Evolutionary conservation across 2,113 vertebrate species (phyloP).

Genomic region (Phasianus colchicus): DNA sequence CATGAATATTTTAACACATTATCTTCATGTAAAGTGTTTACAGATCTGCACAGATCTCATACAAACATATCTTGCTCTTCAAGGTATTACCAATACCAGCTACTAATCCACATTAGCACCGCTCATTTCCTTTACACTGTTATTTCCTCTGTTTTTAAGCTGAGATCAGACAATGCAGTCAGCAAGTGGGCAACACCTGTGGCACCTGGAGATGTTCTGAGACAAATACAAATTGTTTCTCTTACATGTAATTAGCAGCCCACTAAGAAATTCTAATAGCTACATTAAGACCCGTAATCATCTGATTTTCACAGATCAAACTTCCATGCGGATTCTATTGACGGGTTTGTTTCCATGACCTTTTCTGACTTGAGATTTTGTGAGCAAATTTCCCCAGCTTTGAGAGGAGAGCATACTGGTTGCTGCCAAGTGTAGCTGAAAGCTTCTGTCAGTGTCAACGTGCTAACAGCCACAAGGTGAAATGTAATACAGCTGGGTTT

Average conservation of each 20-base stretch:
- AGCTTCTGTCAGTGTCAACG: slow-evolving; percentile 12
- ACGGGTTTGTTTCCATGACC: background rate
- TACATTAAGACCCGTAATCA: background rate
- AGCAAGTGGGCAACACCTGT: background rate
- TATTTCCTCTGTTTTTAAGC: background rate
- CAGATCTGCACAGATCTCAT: background rate
- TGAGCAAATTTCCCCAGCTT: background rate
- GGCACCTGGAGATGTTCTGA: background rate
- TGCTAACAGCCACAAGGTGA: slow-evolving; percentile 37
- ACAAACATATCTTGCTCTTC: background rate
- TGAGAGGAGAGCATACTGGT: background rate
- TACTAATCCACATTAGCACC: background rate
- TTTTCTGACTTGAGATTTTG: background rate
- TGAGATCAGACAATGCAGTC: background rate
- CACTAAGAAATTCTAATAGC: background rate
- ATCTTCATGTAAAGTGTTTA: background rate
- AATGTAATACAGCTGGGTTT: slow-evolving; percentile 14
- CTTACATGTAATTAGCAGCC: background rate
- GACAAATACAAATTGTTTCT: background rate
- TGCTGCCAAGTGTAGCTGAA: slow-evolving; percentile 10
- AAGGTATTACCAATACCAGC: background rate
- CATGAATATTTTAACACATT: background rate
- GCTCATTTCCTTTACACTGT: accelerated
- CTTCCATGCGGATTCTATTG: background rate
- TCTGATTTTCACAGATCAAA: background rate